phyloP scores from a whole-genome alignment of 1,140 invertebrate genomes.

The Octopus bimaculoides region DNA sequence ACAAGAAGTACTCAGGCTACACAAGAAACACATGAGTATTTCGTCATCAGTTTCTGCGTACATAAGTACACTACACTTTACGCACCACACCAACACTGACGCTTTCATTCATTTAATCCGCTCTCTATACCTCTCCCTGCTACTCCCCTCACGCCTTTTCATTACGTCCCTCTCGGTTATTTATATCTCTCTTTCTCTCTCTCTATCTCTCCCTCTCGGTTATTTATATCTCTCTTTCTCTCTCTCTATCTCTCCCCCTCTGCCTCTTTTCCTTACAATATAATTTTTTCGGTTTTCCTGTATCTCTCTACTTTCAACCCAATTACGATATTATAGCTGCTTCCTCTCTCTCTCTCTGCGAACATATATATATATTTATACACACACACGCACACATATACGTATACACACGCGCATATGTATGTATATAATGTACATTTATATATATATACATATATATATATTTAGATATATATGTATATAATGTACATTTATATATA shows the following conservation, averaged over 20 bases:
- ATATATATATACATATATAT: background rate
- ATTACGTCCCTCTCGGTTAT: background rate
- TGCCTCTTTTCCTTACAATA: background rate
- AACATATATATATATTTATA: background rate
- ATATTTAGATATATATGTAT: background rate
- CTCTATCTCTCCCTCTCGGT: background rate
- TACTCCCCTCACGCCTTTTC: background rate
- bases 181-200: background rate
- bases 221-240: background rate
- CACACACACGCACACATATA: background rate
- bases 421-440: background rate
- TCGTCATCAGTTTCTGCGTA: conserved; percentile 5
- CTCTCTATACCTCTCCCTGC: background rate
- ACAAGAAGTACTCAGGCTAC: no score
- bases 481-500: background rate
- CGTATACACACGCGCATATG: background rate
- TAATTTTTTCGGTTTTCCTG: background rate
- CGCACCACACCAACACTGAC: background rate
- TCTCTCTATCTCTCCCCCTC: background rate
- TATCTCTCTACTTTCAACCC: no score
- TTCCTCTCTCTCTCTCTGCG: background rate
- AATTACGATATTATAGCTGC: no score
- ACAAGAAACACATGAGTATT: background rate
- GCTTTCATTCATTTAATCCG: background rate
- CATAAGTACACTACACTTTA: background rate